These are phyloP conservation scores for Carabus problematicus DNA, from an alignment of 2,888 invertebrate species.

Conservation along the genomic window DNA sequence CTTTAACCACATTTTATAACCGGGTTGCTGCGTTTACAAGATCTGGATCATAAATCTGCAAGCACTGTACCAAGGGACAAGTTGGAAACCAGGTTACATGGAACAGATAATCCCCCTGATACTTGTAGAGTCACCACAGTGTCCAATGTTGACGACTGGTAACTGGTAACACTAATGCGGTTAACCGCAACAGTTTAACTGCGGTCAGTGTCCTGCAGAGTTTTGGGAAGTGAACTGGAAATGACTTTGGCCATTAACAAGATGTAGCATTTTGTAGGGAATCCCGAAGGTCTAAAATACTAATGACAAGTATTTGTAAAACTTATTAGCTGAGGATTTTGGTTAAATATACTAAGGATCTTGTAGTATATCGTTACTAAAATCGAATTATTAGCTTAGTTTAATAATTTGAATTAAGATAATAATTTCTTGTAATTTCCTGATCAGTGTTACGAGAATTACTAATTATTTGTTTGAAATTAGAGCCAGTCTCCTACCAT, in stretches of 20 bases:
- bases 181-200: conserved; percentile 9
- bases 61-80: background rate
- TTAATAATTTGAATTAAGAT: no score
- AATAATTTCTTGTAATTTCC: no score
- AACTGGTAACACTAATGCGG: conserved; percentile 7
- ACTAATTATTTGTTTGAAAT: no score
- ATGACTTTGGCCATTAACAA: no score
- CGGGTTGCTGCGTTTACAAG: background rate
- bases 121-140: background rate
- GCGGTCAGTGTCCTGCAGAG: conserved; percentile 24
- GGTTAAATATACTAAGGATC: no score
- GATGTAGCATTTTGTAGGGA: no score
- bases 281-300: background rate
- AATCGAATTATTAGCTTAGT: no score
- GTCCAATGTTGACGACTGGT: no score
- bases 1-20: conserved; percentile 15
- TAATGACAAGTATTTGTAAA: conserved; percentile 8
- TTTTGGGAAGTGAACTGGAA: background rate
- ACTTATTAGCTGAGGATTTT: background rate
- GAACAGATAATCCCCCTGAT: conserved; percentile 8
- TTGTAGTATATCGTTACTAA: no score
- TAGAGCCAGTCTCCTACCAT: no score
- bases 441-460: no score
- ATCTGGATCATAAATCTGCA: conserved; percentile 29
- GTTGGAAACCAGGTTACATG: conserved; percentile 5